phyloP scores from a whole-genome alignment of 2,888 invertebrate genomes.

The Galerucella nymphaeae region DNA sequence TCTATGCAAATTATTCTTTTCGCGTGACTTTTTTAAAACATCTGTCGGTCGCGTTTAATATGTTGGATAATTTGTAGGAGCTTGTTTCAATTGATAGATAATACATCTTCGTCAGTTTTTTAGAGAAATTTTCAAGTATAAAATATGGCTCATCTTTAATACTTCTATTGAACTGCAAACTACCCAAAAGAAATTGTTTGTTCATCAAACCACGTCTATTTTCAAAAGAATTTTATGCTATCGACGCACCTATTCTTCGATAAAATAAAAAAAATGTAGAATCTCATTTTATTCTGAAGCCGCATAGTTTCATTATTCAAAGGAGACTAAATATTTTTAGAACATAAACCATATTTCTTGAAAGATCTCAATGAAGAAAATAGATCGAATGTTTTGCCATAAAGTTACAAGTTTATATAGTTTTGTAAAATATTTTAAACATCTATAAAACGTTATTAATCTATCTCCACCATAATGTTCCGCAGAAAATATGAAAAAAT shows the following conservation, averaged over 20 bases:
- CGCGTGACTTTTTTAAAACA: conserved; percentile 63
- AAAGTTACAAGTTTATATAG: no score
- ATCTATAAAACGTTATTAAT: no score
- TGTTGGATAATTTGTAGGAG: conserved; percentile 58
- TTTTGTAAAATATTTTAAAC: no score
- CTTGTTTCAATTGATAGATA: conserved; percentile 55
- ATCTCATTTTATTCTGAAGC: no score
- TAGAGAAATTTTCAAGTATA: conserved; percentile 54
- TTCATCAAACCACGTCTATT: background rate
- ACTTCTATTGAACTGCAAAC: background rate
- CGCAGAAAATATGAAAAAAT: conserved; percentile 7
- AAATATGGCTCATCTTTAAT: conserved; percentile 56
- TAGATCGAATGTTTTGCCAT: no score
- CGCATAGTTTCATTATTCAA: no score
- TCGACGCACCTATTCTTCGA: background rate
- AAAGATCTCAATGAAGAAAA: no score
- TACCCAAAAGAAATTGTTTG: background rate
- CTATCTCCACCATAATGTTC: no score
- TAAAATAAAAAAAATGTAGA: background rate
- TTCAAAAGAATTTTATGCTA: background rate
- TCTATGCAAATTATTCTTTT: conserved; percentile 54
- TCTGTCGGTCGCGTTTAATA: conserved; percentile 59
- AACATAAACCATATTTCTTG: no score
- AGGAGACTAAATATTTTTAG: no score
- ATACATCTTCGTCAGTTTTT: conserved; percentile 43